These are phyloP conservation scores for Macquaria australasica DNA, from an alignment of 2,113 vertebrate genomes.

Conservation along the genomic window DNA sequence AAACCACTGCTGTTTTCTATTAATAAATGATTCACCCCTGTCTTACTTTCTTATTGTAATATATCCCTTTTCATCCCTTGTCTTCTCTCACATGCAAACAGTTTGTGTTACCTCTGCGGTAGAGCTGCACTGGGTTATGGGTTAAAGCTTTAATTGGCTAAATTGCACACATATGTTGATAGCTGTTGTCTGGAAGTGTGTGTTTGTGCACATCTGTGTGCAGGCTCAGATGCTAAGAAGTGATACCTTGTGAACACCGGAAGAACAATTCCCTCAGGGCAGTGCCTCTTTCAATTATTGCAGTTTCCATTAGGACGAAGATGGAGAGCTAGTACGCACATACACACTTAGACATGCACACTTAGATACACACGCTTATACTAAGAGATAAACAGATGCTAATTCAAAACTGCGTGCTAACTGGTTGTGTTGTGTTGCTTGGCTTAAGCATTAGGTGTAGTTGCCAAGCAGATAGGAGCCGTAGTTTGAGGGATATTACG, in stretches of 20 bases:
- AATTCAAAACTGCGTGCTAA: slow-evolving; percentile 34
- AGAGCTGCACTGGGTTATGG: slow-evolving; percentile 49
- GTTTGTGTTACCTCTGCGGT: slow-evolving; percentile 60
- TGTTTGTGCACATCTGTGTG: slow-evolving; percentile 48
- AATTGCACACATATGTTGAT: slow-evolving; percentile 78
- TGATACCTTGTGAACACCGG: slow-evolving; percentile 69
- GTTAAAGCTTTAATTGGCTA: slow-evolving; percentile 68
- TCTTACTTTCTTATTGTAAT: neutral
- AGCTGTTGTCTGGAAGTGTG: slow-evolving; percentile 46
- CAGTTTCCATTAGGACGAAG: slow-evolving; percentile 61
- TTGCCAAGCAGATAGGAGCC: neutral
- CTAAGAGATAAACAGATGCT: slow-evolving; percentile 43
- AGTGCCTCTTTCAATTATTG: slow-evolving; percentile 53
- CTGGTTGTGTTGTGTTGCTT: slow-evolving; percentile 13
- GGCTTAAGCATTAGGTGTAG: neutral
- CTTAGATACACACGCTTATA: neutral
- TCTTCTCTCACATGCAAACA: slow-evolving; percentile 47
- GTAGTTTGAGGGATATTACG: neutral
- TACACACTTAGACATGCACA: no score
- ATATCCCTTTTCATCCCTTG: neutral
- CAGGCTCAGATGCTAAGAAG: slow-evolving; percentile 61
- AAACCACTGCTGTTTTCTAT: slow-evolving; percentile 33
- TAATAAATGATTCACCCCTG: neutral
- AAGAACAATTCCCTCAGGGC: slow-evolving; percentile 64
- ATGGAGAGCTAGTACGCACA: slow-evolving; percentile 21